A percentile compares a stretch with the other conserved stretches of the same genome.
These are phyloP conservation scores for Andinoacara biseriatus DNA, from an alignment of 2,113 vertebrate genomes.

Conservation along the genomic window DNA sequence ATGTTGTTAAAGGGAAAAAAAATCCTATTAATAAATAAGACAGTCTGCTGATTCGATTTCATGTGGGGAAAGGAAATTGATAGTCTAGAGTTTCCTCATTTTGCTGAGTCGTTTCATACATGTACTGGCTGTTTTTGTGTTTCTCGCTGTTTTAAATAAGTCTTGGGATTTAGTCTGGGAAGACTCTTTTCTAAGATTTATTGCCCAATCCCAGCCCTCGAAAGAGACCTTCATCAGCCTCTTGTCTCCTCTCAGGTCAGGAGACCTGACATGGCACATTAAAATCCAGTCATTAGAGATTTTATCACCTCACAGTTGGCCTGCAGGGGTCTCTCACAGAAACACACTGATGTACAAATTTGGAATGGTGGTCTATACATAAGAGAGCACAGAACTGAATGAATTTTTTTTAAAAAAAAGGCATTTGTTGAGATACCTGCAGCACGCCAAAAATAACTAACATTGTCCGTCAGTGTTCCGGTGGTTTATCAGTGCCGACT, in stretches of 20 bases:
- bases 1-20: not conserved
- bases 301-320: conserved; percentile 20
- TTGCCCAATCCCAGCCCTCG: conserved; percentile 6
- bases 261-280: conserved; percentile 41
- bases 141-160: not conserved
- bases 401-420: not conserved
- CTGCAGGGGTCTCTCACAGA: not conserved
- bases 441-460: not conserved
- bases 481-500: rapidly evolving
- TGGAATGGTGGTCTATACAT: not conserved
- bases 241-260: conserved; percentile 28
- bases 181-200: conserved; percentile 47
- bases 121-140: not conserved
- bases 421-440: not conserved
- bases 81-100: not conserved
- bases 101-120: not conserved
- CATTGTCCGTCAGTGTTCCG: not conserved
- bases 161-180: conserved; percentile 33
- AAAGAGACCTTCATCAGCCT: conserved; percentile 38
- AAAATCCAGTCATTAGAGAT: conserved; percentile 33
- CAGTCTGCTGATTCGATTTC: not conserved
- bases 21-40: not conserved
- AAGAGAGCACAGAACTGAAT: not conserved
- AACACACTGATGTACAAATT: not conserved
- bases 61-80: not conserved